These are phyloP conservation scores for Antedon mediterranea DNA, from an alignment of 53 echinoderm and acorn worm species.

Conservation along the genomic window DNA sequence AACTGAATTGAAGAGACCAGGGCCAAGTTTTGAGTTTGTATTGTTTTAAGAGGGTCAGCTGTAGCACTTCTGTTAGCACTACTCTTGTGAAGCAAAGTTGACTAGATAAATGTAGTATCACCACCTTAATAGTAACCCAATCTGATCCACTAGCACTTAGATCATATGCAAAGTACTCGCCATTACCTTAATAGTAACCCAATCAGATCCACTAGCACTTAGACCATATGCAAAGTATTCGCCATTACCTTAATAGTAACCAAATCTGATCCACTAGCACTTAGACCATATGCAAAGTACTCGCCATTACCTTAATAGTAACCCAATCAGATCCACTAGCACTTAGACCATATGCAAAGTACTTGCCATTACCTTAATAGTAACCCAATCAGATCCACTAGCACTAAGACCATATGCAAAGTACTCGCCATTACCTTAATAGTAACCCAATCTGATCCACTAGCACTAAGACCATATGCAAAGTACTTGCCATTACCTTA, in stretches of 20 bases:
- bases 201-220: slow-evolving; percentile 82
- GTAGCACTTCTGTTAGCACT: too few relatives aligned
- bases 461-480: slow-evolving; percentile 75
- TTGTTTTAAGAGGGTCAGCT: too few relatives aligned
- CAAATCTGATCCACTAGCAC: slow-evolving; percentile 90
- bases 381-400: slow-evolving; percentile 93
- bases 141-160: slow-evolving; percentile 84
- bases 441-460: slow-evolving; percentile 92
- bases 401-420: slow-evolving; percentile 80
- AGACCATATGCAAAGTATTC: slow-evolving; percentile 72
- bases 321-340: slow-evolving; percentile 92
- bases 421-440: slow-evolving; percentile 92
- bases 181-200: slow-evolving; percentile 83
- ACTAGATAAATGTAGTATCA: too few relatives aligned
- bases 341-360: slow-evolving; percentile 81
- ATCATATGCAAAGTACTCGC: slow-evolving; percentile 61
- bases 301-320: slow-evolving; percentile 54
- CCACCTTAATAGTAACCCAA: slow-evolving; percentile 89
- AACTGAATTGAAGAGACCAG: too few relatives aligned
- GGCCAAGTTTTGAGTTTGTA: too few relatives aligned
- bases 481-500: slow-evolving; percentile 88
- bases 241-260: slow-evolving; percentile 68
- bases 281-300: slow-evolving; percentile 78
- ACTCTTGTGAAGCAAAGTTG: too few relatives aligned
- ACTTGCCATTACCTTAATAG: slow-evolving; percentile 55